These are phyloP conservation scores for Sycophila texana DNA, from an alignment of 2,888 invertebrate species.

Conservation along the genomic window DNA sequence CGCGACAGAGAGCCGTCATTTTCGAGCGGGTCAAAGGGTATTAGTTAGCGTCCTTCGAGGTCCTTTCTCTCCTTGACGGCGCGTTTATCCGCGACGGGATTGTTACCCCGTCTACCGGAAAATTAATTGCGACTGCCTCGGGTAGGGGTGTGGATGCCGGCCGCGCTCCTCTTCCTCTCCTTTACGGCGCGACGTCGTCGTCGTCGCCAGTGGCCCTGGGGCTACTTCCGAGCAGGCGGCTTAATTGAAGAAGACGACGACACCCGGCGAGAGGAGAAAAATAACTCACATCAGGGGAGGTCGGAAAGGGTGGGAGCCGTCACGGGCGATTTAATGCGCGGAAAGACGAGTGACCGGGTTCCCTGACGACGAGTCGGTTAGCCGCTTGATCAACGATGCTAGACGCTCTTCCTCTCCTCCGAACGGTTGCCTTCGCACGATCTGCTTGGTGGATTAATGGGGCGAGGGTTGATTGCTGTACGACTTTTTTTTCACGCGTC, in stretches of 20 bases:
- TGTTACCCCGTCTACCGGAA: slow-evolving; percentile 49
- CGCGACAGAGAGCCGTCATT: too few species aligned
- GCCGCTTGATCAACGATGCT: neutral
- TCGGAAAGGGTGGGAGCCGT: neutral
- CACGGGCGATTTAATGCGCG: slow-evolving; percentile 1
- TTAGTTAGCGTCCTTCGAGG: slow-evolving; percentile 9
- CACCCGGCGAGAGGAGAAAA: neutral
- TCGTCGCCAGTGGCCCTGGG: slow-evolving; percentile 15
- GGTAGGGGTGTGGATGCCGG: slow-evolving; percentile 11
- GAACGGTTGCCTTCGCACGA: too few species aligned
- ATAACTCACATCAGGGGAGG: neutral
- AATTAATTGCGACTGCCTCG: slow-evolving; percentile 57
- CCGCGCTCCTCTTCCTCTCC: neutral
- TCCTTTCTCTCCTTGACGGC: slow-evolving; percentile 2
- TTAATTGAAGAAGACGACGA: slow-evolving; percentile 34
- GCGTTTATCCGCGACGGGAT: neutral
- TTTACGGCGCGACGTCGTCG: slow-evolving; percentile 25
- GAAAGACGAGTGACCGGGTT: slow-evolving; percentile 11
- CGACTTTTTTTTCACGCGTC: too few species aligned
- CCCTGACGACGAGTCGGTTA: neutral
- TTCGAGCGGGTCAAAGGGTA: slow-evolving; percentile 1
- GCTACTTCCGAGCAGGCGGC: slow-evolving; percentile 2
- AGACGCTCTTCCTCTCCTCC: too few species aligned
- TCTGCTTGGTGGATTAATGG: too few species aligned
- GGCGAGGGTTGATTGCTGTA: too few species aligned